Evolutionary conservation across 2,797 vertebrate genomes (phyloP), one percentile per base, ranked within the genome.

Genomic region (Bufotes viridis): DNA sequence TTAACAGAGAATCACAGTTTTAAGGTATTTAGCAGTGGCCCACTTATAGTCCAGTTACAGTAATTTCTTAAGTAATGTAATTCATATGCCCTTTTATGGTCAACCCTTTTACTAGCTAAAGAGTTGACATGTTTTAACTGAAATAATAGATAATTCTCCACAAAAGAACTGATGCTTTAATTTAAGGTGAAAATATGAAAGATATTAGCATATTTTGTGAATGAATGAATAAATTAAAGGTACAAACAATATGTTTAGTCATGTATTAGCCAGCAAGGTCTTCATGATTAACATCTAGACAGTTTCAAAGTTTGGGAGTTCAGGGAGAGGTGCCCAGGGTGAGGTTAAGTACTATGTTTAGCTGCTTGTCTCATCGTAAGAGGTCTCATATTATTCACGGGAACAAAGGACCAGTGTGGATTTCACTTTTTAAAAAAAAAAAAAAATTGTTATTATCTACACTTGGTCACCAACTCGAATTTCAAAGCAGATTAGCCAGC

Each of bases 381-480:
- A 70, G 78, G 78, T 69, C 78, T 86, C 85, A 72, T 60, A 86
- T 86, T 86, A 80, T 86, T 80, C 61, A 51, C 65, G 24, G 53
- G 76, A 80, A 86, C 85, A 86, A 86, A 72, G 63, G 76, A 69
- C n/a, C 60, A 69, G 81, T 49, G 61, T 75, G 60, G 81, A 78
- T 83, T 78, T 82, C 70, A 57, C 12, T 51, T 82, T n/a, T n/a
- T n/a, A n/a, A n/a, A n/a, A n/a, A n/a, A n/a, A n/a, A n/a, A n/a
- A n/a, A n/a, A n/a, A n/a, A n/a, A n/a, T n/a, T n/a, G 55, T 82
- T 87, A 69, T 83, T 87, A 82, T 87, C 80, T 78, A 42, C 81
- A 78, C 87, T 83, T 75, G 24, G 60, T 55, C 69, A 63, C 70
- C 70, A 87, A 87, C 70, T 82, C 81, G 58, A 67, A 82, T 83